Evolutionary conservation across 2,113 vertebrate species (phyloP).

Genomic region (Chamaetylas fuelleborni): DNA sequence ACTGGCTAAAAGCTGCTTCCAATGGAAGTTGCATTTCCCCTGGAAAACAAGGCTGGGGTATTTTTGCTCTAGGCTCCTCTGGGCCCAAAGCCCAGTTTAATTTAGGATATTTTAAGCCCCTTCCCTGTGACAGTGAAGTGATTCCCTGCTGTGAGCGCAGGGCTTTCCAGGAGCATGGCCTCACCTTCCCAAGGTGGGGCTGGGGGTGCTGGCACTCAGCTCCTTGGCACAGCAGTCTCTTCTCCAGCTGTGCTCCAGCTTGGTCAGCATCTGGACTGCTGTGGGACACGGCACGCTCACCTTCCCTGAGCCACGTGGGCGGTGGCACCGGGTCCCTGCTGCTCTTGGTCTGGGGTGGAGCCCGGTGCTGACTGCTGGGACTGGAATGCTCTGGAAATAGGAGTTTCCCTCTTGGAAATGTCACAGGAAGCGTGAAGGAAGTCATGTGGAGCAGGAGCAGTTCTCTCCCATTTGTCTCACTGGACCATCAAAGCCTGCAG

Average conservation of each 20-base stretch:
- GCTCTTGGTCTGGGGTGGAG: background rate
- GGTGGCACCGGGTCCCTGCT: background rate
- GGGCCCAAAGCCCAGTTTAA: background rate
- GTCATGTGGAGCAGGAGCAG: background rate
- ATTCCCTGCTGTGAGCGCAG: background rate
- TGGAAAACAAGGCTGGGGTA: background rate
- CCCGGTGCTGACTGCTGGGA: fast-evolving
- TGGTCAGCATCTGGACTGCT: background rate
- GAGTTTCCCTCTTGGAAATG: slow-evolving; percentile 62
- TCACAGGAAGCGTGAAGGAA: slow-evolving; percentile 38
- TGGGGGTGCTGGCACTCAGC: background rate
- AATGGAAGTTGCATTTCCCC: background rate
- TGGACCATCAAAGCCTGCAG: background rate
- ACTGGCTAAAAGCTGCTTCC: background rate
- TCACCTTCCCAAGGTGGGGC: background rate
- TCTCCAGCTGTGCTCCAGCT: background rate
- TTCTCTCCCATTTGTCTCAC: slow-evolving; percentile 2
- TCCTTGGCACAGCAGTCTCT: background rate
- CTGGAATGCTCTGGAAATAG: slow-evolving; percentile 41
- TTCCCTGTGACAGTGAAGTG: background rate
- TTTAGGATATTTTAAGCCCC: fast-evolving
- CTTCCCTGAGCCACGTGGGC: fast-evolving
- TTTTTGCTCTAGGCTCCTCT: background rate
- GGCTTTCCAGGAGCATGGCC: background rate
- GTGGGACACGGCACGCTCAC: background rate